Conservation (phyloP, 2,113 vertebrate species). For the Alouatta palliata region DNA sequence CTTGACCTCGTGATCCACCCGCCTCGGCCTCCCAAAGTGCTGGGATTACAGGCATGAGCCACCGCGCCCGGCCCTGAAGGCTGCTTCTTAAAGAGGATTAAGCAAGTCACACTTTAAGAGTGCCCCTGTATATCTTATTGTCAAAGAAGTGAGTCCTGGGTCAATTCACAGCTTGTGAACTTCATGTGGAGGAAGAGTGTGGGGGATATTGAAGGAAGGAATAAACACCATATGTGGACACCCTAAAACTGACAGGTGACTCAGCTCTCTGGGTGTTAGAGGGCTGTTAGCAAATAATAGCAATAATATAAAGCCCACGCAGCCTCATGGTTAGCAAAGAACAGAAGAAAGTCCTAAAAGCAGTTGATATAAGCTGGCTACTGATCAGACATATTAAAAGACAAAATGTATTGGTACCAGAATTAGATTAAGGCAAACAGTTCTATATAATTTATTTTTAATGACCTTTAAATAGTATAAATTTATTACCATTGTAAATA, state of each 20-base stretch:
- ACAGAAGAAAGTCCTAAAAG: slow-evolving; percentile 3
- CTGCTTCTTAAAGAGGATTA: not conserved
- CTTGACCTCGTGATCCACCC: too few relatives aligned
- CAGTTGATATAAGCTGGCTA: not conserved
- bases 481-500: slow-evolving; percentile 25
- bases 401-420: slow-evolving; percentile 15
- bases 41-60: too few relatives aligned
- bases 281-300: not conserved
- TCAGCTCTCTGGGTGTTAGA: not conserved
- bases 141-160: not conserved
- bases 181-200: not conserved
- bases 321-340: not conserved
- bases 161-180: not conserved
- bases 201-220: not conserved
- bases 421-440: slow-evolving; percentile 54
- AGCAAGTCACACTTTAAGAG: not conserved
- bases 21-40: too few relatives aligned
- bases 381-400: slow-evolving; percentile 4
- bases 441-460: slow-evolving; percentile 53
- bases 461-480: slow-evolving; percentile 56
- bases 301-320: not conserved
- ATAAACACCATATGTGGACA: not conserved
- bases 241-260: not conserved
- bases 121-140: not conserved
- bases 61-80: too few relatives aligned